Base-by-base conservation (phyloP, 64 coral and sea anemone species). In the Catalaphyllia jardinei region DNA sequence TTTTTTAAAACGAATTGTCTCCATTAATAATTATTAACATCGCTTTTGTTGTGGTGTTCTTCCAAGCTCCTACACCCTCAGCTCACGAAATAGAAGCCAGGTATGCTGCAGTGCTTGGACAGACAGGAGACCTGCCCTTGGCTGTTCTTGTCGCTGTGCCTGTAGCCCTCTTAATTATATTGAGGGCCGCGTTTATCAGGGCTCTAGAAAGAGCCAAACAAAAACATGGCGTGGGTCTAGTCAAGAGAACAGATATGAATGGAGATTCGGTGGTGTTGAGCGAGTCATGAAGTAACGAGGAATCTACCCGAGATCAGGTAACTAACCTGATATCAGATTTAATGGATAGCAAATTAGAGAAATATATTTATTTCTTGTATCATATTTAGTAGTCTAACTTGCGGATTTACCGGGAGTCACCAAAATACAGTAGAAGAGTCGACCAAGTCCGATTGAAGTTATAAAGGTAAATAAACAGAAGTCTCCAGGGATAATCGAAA, bases 91-190 rank as follows among this genome's bases (percentile, higher is more conserved):
- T 78, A 13, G 72, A 89, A 60, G 17, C 28, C 29, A 88, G 16
- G 31, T 79, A 18, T 39, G 30, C 71, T 20, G 22, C 25, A 17
- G 9, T 22, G 33, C 62, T 25, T 75, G 69, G 14, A 46, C 25
- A 62, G 4, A 49, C 55, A 1, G 71, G 74, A 16, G 62, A 86
- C 16, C 33, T 92, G n/a, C 90, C 90, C 4, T 12, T 92, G 6
- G 82, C 82, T 42, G 46, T 92, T 29, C 55, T 92, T 38, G 69
- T 92, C 16, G 72, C 81, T 24, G n/a, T 92, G 18, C 90, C 90
- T 12, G 82, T 59, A 52, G 73, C 54, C 17, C 4, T 92, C 0
- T 65, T 92, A 16, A 22, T 92, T 49, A 29, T 92, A 20, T 31
- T 83, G 6, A 64, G 31, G 4, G 79, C 90, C 33, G 72, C 78